phyloP scores from a whole-genome alignment of 92 coral and sea anemone genomes.

The Umimayanthus chanpuru region DNA sequence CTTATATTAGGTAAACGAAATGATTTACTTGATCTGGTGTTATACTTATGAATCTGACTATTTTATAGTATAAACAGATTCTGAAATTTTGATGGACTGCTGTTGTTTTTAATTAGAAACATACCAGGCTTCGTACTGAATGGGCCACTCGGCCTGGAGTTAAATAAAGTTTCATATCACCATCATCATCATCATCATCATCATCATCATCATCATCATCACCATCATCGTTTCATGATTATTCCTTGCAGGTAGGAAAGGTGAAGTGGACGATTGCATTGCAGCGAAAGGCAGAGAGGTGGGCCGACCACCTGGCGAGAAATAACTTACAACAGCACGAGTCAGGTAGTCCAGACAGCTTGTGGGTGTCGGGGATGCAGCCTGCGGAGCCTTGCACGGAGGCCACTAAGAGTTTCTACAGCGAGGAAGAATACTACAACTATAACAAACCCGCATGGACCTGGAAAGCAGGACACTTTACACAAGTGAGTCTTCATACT shows the following conservation, averaged over 20 bases:
- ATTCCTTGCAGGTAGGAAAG: constrained; percentile 14
- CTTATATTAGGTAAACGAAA: too few relatives aligned
- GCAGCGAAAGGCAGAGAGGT: constrained; percentile 34
- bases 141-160: too few relatives aligned
- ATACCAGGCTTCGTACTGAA: too few relatives aligned
- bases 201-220: too few relatives aligned
- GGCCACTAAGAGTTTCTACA: constrained; percentile 48
- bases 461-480: constrained; percentile 47
- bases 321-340: constrained; percentile 37
- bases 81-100: too few relatives aligned
- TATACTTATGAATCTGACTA: too few relatives aligned
- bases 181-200: too few relatives aligned
- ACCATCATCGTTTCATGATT: background rate
- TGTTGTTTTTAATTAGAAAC: too few relatives aligned
- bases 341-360: background rate
- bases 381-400: constrained; percentile 34
- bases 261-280: constrained; percentile 42
- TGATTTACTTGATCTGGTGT: too few relatives aligned
- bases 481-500: constrained; percentile 25
- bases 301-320: constrained; percentile 44
- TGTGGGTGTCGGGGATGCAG: constrained; percentile 18
- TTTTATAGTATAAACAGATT: too few relatives aligned
- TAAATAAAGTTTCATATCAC: too few relatives aligned
- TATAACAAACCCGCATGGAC: constrained; percentile 50
- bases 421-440: constrained; percentile 41